These are phyloP conservation scores for Actias luna DNA, from an alignment of 2,888 invertebrate species.

Conservation along the genomic window DNA sequence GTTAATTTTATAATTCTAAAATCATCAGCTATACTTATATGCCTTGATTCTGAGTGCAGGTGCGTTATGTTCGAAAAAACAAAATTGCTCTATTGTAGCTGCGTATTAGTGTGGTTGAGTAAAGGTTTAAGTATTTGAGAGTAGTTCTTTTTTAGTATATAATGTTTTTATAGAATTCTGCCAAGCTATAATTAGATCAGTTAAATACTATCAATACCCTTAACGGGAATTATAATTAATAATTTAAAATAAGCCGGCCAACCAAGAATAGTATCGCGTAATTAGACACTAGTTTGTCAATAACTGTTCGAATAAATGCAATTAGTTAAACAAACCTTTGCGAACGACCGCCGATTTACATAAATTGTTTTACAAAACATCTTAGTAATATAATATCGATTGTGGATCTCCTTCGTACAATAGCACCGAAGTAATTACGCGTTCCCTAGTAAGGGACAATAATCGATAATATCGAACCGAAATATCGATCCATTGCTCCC, in stretches of 20 bases:
- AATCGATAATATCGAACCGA: conserved; percentile 65
- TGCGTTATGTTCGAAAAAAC: too few relatives aligned
- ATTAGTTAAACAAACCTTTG: conserved; percentile 17
- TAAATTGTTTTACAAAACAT: conserved; percentile 12
- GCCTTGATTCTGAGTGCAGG: too few relatives aligned
- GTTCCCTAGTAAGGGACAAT: conserved; percentile 73
- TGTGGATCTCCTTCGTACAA: conserved; percentile 18
- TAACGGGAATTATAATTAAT: too few relatives aligned
- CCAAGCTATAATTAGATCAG: too few relatives aligned
- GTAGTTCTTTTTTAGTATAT: too few relatives aligned
- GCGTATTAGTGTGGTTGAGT: too few relatives aligned
- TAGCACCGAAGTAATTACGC: conserved; percentile 21
- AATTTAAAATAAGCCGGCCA: neutral
- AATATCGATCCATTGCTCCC: conserved; percentile 64
- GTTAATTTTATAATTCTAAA: too few relatives aligned
- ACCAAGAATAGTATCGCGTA: neutral
- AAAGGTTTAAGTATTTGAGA: too few relatives aligned
- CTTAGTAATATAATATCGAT: conserved; percentile 19
- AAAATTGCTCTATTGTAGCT: too few relatives aligned
- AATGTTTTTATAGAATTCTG: too few relatives aligned
- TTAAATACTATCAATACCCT: too few relatives aligned
- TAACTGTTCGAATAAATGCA: conserved; percentile 10
- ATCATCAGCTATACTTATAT: too few relatives aligned
- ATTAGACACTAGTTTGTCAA: conserved; percentile 19
- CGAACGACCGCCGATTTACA: conserved; percentile 15